Base-by-base conservation (phyloP, 2,888 invertebrate genomes). In the Lordiphosa andalusiaca region DNA sequence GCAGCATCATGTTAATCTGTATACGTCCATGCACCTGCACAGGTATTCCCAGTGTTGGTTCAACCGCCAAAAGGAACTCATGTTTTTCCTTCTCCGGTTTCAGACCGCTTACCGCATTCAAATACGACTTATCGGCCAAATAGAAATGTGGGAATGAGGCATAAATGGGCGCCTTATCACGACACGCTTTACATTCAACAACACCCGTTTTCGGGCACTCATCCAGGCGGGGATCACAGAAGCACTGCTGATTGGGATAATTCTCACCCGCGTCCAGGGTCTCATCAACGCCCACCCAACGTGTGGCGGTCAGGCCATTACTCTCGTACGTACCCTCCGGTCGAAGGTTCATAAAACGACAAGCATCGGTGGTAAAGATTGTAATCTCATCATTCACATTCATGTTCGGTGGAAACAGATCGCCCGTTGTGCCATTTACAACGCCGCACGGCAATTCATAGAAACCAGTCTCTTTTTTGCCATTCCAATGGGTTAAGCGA, bases 81-180 rank as follows among this genome's bases (percentile, higher is more conserved):
- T 96, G 94, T 57, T 91, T 88, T 0, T 91, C 90, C 48, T 92
- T 90, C 0, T 91, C 90, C 0, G 96, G 95, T 0, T 90, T 84
- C 83, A 96, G 88, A 0, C 96, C 96, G 0, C 90, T 89, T 0
- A 97, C 90, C 37, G 91, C 91, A 54, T 91, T 81, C 7, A 90
- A 84, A 80, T 95, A 96, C 66, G 90, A 90, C 0, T 92, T 91
- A 88, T 95, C 95, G 0, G 94, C 93, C 77, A 94, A 87, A 71
- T 94, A 93, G 90, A 96, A 96, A 88, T 97, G 96, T 0, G 97
- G 96, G 74, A 93, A 92, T 0, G 95, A 94, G 21, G 95, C 92
- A 88, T 94, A 95, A 10, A 94, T 94, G 0, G 97, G 96, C n/a
- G 96, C 95, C 49, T 94, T 94, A 88, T 91, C 93, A 64, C 94